These are phyloP conservation scores for Lycocorax pyrrhopterus DNA, from an alignment of 2,113 vertebrate species.

Conservation along the genomic window DNA sequence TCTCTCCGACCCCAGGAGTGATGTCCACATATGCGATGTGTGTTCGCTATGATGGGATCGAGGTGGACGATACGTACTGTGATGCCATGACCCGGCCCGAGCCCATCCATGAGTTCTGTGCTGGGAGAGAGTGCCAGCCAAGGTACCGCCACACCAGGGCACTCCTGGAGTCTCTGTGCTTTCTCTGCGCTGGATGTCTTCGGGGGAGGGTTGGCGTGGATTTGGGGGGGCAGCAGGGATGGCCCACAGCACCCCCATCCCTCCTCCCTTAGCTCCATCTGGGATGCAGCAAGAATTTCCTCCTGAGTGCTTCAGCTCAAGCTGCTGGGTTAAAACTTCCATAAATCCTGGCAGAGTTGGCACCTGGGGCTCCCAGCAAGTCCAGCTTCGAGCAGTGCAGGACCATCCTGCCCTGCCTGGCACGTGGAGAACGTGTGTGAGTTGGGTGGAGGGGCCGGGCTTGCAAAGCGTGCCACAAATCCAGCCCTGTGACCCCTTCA, in stretches of 20 bases:
- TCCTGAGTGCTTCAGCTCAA: not conserved
- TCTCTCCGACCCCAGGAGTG: slow-evolving; percentile 78
- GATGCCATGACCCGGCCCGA: slow-evolving; percentile 92
- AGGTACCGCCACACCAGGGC: slow-evolving; percentile 71
- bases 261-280: not conserved
- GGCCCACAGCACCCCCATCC: not conserved
- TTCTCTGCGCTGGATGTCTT: not conserved
- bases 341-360: not conserved
- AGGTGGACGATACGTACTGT: slow-evolving; percentile 92
- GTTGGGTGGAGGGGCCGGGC: not conserved
- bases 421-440: accelerated
- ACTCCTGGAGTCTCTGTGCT: not conserved
- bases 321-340: not conserved
- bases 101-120: slow-evolving; percentile 95
- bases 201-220: not conserved
- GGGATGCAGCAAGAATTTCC: not conserved
- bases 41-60: slow-evolving; percentile 92
- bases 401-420: not conserved
- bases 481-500: not conserved
- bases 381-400: not conserved
- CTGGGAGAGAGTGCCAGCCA: slow-evolving; percentile 93
- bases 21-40: slow-evolving; percentile 90
- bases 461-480: not conserved
- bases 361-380: not conserved
- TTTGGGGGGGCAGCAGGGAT: not conserved